These are phyloP conservation scores for Drosophila lutescens DNA, from an alignment of 2,888 invertebrate species.

Conservation along the genomic window DNA sequence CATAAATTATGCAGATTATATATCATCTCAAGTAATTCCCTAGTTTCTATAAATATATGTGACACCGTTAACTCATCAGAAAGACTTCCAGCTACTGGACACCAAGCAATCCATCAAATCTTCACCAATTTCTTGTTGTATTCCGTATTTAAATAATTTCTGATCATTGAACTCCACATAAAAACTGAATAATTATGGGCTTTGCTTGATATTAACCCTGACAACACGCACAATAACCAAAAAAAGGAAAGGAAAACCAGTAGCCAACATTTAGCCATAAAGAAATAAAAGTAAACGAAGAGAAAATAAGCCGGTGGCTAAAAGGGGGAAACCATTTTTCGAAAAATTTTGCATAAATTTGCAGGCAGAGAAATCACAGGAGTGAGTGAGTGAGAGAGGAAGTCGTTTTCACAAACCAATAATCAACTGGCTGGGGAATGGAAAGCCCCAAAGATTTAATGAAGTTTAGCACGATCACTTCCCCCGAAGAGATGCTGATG, in stretches of 20 bases:
- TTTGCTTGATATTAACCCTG: not conserved
- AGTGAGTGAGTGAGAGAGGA: constrained; percentile 26
- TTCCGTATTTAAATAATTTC: constrained; percentile 3
- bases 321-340: constrained; percentile 63
- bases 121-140: not conserved
- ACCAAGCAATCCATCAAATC: constrained; percentile 1
- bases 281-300: constrained; percentile 51
- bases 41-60: not conserved
- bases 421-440: constrained; percentile 51
- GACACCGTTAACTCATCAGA: not conserved
- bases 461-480: constrained; percentile 79
- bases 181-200: constrained; percentile 13
- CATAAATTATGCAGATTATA: too few species aligned
- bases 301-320: constrained; percentile 51
- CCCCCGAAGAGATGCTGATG: constrained; percentile 46
- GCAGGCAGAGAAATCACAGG: constrained; percentile 14
- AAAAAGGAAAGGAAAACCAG: constrained; percentile 50
- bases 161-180: constrained; percentile 18
- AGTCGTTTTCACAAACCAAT: constrained; percentile 76
- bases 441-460: constrained; percentile 66
- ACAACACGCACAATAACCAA: not conserved
- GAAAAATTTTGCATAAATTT: constrained; percentile 76
- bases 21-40: not conserved
- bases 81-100: constrained; percentile 4
- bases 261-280: constrained; percentile 63